Percentiles rank a stretch among this genome's conserved stretches.
Evolutionary conservation across 1,140 invertebrate species (phyloP).

Genomic region (Arctopsyche grandis): DNA sequence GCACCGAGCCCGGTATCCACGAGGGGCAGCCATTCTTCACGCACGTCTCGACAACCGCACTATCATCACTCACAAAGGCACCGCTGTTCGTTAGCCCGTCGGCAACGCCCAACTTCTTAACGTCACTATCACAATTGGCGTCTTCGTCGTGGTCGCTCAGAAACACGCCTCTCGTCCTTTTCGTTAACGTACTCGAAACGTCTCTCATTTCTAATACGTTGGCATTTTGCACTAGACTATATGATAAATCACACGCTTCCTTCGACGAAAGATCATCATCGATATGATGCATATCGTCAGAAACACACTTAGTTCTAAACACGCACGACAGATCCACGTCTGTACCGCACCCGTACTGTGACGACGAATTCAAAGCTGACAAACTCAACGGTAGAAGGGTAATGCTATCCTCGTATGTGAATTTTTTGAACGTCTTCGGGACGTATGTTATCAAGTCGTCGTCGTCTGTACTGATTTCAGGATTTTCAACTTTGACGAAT

Average conservation of each 20-base stretch:
- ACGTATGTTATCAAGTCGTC: constrained; percentile 18
- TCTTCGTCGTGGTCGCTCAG: constrained; percentile 31
- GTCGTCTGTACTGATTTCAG: neutral
- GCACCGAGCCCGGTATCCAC: constrained; percentile 43
- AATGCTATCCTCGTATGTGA: constrained; percentile 58
- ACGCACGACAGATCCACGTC: constrained; percentile 54
- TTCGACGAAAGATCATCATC: constrained; percentile 23
- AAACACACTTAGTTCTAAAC: constrained; percentile 48
- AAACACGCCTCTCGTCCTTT: constrained; percentile 36
- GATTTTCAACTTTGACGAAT: constrained; percentile 24
- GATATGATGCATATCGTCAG: neutral
- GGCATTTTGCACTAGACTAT: constrained; percentile 43
- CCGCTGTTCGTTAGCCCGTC: constrained; percentile 22
- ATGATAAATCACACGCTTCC: constrained; percentile 34
- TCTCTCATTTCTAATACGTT: constrained; percentile 33
- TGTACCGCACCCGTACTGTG: constrained; percentile 31
- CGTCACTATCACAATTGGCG: constrained; percentile 39
- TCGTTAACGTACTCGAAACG: constrained; percentile 19
- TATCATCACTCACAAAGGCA: constrained; percentile 33
- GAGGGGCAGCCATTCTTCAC: constrained; percentile 58
- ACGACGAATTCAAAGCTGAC: constrained; percentile 47
- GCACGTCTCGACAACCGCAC: constrained; percentile 44
- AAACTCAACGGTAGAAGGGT: constrained; percentile 50
- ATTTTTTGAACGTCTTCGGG: constrained; percentile 56
- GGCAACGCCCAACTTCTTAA: constrained; percentile 10